Conservation (phyloP, 1,140 invertebrate species). For the Drosophila novamexicana region DNA sequence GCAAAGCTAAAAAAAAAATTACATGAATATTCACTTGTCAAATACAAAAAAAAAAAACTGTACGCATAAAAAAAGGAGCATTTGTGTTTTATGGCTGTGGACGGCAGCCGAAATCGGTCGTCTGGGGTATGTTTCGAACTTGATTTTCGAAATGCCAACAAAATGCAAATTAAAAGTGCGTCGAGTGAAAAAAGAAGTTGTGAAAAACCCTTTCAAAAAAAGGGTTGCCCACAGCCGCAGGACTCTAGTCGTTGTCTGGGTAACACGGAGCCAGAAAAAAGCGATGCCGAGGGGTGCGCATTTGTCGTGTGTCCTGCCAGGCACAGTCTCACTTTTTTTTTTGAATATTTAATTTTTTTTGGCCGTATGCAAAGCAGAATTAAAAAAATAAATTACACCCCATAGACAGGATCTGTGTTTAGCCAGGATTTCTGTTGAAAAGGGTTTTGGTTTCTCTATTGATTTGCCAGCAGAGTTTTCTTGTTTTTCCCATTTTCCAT, state of each 20-base stretch:
- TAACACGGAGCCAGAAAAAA: constrained; percentile 47
- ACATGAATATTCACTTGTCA: constrained; percentile 84
- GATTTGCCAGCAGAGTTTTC: constrained; percentile 47
- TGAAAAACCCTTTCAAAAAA: constrained; percentile 73
- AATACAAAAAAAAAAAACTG: constrained; percentile 67
- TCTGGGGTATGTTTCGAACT: constrained; percentile 76
- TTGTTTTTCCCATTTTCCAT: constrained; percentile 44
- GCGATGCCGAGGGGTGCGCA: constrained; percentile 59
- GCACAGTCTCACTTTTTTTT: constrained; percentile 63
- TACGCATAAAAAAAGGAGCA: constrained; percentile 54
- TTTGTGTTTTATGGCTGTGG: constrained; percentile 51
- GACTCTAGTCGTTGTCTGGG: constrained; percentile 66
- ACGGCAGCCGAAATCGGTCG: constrained; percentile 24
- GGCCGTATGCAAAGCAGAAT: constrained; percentile 64
- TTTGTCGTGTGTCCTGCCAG: constrained; percentile 77
- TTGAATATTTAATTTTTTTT: constrained; percentile 68
- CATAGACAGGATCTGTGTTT: constrained; percentile 32
- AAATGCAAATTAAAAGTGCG: constrained; percentile 79
- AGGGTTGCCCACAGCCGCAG: constrained; percentile 73
- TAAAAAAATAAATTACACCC: constrained; percentile 51
- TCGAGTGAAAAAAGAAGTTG: constrained; percentile 41
- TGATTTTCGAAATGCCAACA: constrained; percentile 75
- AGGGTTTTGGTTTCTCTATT: constrained; percentile 63
- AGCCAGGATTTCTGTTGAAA: constrained; percentile 49
- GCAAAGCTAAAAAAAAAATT: constrained; percentile 41